Evolutionary conservation across 2,888 invertebrate genomes (phyloP), one percentile per base, ranked within the genome.

Genomic region (Perizoma affinitatum): DNA sequence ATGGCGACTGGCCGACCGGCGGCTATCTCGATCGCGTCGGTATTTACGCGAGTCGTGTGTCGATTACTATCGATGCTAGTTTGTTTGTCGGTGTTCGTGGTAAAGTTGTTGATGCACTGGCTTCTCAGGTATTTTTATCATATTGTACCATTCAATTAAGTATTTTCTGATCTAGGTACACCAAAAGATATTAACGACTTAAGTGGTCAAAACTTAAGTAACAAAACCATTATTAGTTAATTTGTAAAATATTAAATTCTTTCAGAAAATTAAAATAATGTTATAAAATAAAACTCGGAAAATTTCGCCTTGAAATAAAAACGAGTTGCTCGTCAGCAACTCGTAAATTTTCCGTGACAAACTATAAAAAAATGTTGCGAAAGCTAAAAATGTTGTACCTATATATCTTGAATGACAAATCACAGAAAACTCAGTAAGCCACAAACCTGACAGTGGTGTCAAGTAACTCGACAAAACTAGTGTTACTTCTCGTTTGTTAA

Each of bases 61-160:
- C 82, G 90, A 90, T 90, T 83, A 83, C 80, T 86, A 90, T 90
- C 89, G 78, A 75, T 73, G 75, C 79, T 83, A 82, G 81, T 86
- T 87, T 86, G 86, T 86, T 85, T 73, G 65, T 82, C 79, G 73
- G 78, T 72, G 58, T 54, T 64, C 50, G 51, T 44, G 35, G 45
- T 69, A 59, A 58, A 52, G 73, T 35, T 11, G 6, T 75, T 42
- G 77, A 65, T 68, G 78, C 76, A 87, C 79, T 65, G 70, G 46
- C 72, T 10, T 42, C n/a, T 42, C 7, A 7, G 38, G 38, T 6
- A 22, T 22, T 22, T 4, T 7, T 40, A 40, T 7, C 40, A 7
- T 4, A 40, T 9, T 40, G 5, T 40, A 40, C 7, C 40, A 40
- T 8, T 6, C 5, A 40, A 40, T 8, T 7, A 7, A 7, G 6